Conservation (phyloP, 2,797 vertebrate genomes). For the Alcedo atthis region DNA sequence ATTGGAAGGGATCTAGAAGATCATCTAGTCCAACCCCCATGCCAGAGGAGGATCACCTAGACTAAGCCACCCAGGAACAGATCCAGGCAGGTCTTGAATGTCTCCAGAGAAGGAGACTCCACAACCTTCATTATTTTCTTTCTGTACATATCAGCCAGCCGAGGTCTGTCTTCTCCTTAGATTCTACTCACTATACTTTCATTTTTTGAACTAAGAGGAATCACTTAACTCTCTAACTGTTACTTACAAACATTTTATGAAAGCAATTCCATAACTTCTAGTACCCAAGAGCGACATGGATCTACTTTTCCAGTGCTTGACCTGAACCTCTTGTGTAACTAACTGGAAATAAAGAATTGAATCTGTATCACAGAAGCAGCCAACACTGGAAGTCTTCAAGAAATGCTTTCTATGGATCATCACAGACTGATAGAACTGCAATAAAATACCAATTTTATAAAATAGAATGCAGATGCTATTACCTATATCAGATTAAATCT, state of each 20-base stretch:
- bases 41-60: no score
- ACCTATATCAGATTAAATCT: not conserved
- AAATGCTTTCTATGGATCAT: not conserved
- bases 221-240: not conserved
- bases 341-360: not conserved
- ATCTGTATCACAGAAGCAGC: not conserved
- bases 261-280: not conserved
- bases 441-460: not conserved
- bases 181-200: not conserved
- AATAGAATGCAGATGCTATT: not conserved
- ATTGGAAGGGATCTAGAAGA: no score
- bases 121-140: not conserved
- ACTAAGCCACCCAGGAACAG: no score
- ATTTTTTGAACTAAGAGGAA: not conserved
- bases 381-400: not conserved
- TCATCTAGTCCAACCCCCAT: no score
- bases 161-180: not conserved
- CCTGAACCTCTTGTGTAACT: not conserved
- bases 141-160: not conserved
- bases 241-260: not conserved
- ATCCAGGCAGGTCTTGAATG: no score
- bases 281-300: not conserved
- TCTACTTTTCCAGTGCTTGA: not conserved
- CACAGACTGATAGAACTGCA: not conserved
- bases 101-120: no score